phyloP scores from a whole-genome alignment of 1,140 invertebrate species.

The Lepidurus arcticus region DNA sequence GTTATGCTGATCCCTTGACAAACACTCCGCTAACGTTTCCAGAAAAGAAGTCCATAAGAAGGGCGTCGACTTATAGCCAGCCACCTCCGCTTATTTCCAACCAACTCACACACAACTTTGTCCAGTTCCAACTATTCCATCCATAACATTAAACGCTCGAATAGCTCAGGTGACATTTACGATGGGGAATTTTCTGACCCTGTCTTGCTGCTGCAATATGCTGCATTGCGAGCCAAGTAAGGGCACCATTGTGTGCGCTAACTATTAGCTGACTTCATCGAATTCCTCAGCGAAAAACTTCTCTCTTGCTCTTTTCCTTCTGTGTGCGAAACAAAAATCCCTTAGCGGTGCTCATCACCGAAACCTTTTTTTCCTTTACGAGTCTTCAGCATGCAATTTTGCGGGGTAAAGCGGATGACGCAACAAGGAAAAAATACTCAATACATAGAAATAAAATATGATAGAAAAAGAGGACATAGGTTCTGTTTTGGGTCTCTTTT shows the following conservation, averaged over 20 bases:
- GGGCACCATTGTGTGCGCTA: background rate
- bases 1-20: constrained; percentile 17
- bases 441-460: no score
- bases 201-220: constrained; percentile 9
- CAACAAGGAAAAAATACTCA: background rate
- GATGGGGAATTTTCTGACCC: constrained; percentile 2
- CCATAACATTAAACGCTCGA: constrained; percentile 5
- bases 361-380: background rate
- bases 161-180: constrained; percentile 19
- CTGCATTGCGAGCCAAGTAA: constrained; percentile 3
- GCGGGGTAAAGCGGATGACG: no score
- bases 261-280: background rate
- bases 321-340: background rate
- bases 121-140: constrained; percentile 15
- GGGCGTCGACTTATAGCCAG: background rate
- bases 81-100: constrained; percentile 5
- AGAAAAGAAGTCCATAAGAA: background rate
- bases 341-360: background rate
- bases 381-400: background rate
- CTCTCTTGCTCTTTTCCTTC: background rate
- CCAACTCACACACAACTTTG: constrained; percentile 6
- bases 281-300: background rate
- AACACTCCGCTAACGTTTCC: background rate
- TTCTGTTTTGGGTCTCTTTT: background rate
- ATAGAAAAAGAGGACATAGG: no score